phyloP scores from a whole-genome alignment of 2,113 vertebrate species.

The Lepus americanus region DNA sequence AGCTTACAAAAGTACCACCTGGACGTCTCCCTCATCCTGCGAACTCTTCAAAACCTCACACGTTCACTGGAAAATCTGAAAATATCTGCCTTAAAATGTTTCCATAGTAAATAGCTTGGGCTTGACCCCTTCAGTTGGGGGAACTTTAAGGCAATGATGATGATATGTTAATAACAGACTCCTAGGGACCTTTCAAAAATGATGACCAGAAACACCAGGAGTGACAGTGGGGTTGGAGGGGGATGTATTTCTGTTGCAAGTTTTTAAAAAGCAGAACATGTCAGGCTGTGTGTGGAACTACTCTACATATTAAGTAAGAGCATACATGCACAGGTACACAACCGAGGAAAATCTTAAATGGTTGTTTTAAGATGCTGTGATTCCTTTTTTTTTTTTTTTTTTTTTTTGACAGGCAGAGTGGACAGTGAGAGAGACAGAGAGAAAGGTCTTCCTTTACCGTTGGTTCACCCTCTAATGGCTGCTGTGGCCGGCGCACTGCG shows the following conservation, averaged over 20 bases:
- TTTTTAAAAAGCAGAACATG: constrained; percentile 6
- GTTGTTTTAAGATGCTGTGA: neutral
- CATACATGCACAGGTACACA: neutral
- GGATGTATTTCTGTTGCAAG: neutral
- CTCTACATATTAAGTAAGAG: constrained; percentile 5
- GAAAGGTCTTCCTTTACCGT: too few species aligned
- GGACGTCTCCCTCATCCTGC: neutral
- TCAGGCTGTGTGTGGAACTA: neutral
- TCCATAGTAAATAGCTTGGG: neutral
- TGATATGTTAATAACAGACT: neutral
- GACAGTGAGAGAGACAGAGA: too few species aligned
- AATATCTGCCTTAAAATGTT: neutral
- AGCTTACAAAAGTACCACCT: rapidly evolving
- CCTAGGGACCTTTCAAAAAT: neutral
- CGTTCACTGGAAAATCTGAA: neutral
- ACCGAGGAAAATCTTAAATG: neutral
- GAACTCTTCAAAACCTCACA: neutral
- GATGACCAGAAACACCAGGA: neutral
- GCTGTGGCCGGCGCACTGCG: too few species aligned
- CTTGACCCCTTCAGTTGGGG: neutral
- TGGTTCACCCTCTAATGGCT: too few species aligned
- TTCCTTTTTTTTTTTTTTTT: neutral
- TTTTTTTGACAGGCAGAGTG: too few species aligned
- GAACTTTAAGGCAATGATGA: neutral
- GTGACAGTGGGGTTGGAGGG: neutral